Evolutionary conservation across 1,140 invertebrate species (phyloP), one percentile per base, ranked within the genome.

Genomic region (Eupeodes corollae): DNA sequence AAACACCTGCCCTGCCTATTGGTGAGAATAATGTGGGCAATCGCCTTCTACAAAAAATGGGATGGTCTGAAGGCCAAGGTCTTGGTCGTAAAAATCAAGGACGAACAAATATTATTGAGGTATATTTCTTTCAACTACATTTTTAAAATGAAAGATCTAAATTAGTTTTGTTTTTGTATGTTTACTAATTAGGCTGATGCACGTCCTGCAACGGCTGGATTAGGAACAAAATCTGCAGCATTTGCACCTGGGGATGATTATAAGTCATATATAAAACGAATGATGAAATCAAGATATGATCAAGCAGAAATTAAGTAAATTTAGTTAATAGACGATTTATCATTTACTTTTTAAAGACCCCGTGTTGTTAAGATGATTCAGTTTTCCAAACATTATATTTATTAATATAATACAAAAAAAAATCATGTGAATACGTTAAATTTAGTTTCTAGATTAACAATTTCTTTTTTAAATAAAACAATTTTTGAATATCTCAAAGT

Each of bases 31-130:
- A 92, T 68, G 84, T 94, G 55, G 92, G 92, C 2, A 95, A 85
- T 70, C 88, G 89, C 68, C 73, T 99, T 56, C 67, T 99, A 37
- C 92, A 98, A 70, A 97, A 94, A 71, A 98, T 98, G 95, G 96
- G 96, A 1, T 99, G 96, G 95, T 86, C 83, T 6, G 88, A 93
- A 67, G 96, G 95, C 1, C 82, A 91, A 77, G 96, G 96, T 0
- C 71, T 98, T 11, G 96, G 95, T 5, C 90, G 88, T 64, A 76
- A 78, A 31, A 90, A 91, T 63, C 93, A 98, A 73, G 94, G 94
- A n/a, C 77, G 91, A 56, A 89, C 89, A 8, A 86, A 83, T 41
- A 92, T 93, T 42, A 88, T 96, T 51, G 84, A 92, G 73, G 85
- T 86, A 57, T 35, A n/a, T 16, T 0, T 3, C 11, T 30, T 40